Conservation (phyloP, 2,797 vertebrate species). For the Ciconia nigra region DNA sequence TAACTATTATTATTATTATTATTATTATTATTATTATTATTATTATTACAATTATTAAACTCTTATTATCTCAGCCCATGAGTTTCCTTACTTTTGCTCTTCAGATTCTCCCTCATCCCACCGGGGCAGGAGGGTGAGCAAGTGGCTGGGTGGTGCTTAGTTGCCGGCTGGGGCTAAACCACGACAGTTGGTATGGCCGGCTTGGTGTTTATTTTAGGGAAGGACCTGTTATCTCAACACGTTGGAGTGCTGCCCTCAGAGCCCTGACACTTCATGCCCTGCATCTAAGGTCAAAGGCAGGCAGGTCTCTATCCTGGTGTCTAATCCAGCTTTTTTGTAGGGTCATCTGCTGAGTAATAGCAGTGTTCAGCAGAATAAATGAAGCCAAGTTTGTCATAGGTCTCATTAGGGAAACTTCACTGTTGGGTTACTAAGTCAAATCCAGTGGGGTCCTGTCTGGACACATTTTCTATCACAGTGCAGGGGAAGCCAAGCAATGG, state of each 20-base stretch:
- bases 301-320: not conserved
- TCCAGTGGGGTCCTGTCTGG: not conserved
- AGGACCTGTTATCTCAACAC: not conserved
- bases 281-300: not conserved
- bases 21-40: too few species aligned
- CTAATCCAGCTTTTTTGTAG: not conserved
- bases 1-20: too few species aligned
- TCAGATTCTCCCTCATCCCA: too few species aligned
- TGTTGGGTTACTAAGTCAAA: not conserved
- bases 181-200: not conserved
- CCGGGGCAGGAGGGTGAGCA: too few species aligned
- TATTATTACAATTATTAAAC: too few species aligned
- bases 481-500: not conserved
- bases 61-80: too few species aligned
- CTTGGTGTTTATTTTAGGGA: constrained; percentile 9
- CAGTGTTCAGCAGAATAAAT: not conserved
- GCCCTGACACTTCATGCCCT: not conserved
- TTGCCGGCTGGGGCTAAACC: too few species aligned
- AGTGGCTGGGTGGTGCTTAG: too few species aligned
- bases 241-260: not conserved
- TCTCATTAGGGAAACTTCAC: not conserved
- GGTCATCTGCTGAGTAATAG: not conserved
- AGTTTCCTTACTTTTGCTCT: too few species aligned
- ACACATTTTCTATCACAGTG: not conserved
- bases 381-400: not conserved